A percentile compares a stretch with the other conserved stretches of the same genome.
These are phyloP conservation scores for Ispidina lecontei DNA, from an alignment of 2,797 vertebrate genomes.

Conservation along the genomic window DNA sequence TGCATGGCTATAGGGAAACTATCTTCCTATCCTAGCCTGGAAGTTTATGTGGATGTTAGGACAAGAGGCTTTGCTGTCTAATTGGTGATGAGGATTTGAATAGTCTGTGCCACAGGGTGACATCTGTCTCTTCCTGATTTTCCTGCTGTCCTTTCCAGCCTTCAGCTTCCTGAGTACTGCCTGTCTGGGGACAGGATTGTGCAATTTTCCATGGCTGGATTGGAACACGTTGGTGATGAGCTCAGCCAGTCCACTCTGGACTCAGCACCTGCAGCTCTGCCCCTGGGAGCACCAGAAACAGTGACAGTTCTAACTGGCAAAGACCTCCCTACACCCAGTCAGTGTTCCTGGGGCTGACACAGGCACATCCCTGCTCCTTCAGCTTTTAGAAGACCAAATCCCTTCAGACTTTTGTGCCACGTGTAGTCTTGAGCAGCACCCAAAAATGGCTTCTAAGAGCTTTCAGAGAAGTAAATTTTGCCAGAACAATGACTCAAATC, in stretches of 20 bases:
- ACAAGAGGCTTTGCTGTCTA: neutral
- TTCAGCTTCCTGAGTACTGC: neutral
- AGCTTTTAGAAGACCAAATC: neutral
- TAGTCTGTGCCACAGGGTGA: neutral
- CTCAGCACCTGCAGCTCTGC: neutral
- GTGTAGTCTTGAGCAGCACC: neutral
- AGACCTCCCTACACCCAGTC: neutral
- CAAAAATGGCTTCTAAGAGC: neutral
- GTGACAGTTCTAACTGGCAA: neutral
- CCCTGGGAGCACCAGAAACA: neutral
- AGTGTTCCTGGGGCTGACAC: neutral
- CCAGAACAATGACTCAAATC: constrained; percentile 29
- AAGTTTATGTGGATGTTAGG: neutral
- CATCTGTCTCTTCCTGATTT: neutral
- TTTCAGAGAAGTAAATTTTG: constrained; percentile 17
- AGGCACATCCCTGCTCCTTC: neutral
- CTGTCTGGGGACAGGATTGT: neutral
- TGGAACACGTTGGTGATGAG: neutral
- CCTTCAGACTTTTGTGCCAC: neutral
- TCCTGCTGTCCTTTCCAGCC: neutral
- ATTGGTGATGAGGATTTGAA: neutral
- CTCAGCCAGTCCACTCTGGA: neutral
- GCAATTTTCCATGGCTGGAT: neutral
- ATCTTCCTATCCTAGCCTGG: neutral
- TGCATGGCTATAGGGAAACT: neutral